Evolutionary conservation across 2,797 vertebrate genomes (phyloP), one percentile per base, ranked within the genome.

Genomic region (Phyllotis vaccarum): DNA sequence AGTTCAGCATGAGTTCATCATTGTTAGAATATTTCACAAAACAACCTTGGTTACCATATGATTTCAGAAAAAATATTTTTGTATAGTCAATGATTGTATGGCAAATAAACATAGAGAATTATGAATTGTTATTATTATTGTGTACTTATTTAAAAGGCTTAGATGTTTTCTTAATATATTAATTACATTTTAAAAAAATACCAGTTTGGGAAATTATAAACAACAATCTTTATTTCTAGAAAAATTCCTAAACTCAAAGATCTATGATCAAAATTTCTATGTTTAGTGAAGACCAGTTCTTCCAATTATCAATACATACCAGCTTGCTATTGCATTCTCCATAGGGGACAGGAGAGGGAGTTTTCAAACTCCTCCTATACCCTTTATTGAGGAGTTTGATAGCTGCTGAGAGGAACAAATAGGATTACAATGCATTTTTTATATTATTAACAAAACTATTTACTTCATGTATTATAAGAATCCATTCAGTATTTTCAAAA

Each of bases 31-130:
- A 68, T 75, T 92, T 94, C 27, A 91, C 46, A 89, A 37, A 34
- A 79, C 27, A 88, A 6, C 76, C 40, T 64, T 66, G 17, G 14
- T 79, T 79, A 43, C 37, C 79, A 74, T 66, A 34, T 66, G 16
- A 83, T 91, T 95, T 62, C 40, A 91, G 64, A 95, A 95, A 89
- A 40, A 82, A 22, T 43, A 13, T 75, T 76, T 76, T 52, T 76
- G 74, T 76, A 76, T n/a, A 54, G 3, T 1, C 17, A 54, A 19
- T 54, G 34, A 58, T 52, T 58, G 13, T 46, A 76, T 1, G 9
- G 14, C 14, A n/a, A 12, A 56, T 82, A 40, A 13, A 16, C n/a
- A 81, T 75, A 70, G 75, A 93, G 1, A 64, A 89, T 21, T 75
- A n/a, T 62, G 12, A 24, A 56, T 74, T 83, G 21, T 81, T 86